Evolutionary conservation across 2,113 vertebrate species (phyloP).

Genomic region (Mesitornis unicolor): DNA sequence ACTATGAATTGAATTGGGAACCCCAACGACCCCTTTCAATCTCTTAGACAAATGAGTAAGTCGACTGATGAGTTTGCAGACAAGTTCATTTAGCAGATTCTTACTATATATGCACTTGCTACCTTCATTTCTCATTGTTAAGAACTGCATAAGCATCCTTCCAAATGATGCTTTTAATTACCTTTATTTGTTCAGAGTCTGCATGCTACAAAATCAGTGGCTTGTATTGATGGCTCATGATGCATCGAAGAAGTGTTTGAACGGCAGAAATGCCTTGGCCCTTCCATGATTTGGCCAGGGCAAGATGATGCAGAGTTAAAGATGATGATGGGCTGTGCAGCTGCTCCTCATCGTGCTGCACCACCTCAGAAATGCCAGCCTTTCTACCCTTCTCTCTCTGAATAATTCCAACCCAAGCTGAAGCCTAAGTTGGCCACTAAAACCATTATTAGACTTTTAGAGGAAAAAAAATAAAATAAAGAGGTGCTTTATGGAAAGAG

Average conservation of each 20-base stretch:
- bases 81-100: neutral
- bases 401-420: neutral
- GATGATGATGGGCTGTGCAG: neutral
- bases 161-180: conserved; percentile 22
- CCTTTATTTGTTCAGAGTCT: neutral
- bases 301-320: neutral
- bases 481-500: neutral
- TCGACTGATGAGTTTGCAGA: neutral
- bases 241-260: neutral
- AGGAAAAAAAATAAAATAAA: neutral
- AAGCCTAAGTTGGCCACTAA: neutral
- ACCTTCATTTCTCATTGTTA: conserved; percentile 26
- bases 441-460: neutral
- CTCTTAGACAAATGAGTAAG: neutral
- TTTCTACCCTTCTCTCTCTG: neutral
- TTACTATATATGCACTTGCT: neutral
- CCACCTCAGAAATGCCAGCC: neutral
- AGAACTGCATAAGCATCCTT: neutral
- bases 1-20: neutral
- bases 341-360: neutral
- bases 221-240: neutral
- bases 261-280: neutral
- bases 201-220: neutral
- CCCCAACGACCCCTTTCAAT: neutral
- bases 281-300: neutral